Evolutionary conservation across 2,888 invertebrate species (phyloP), one percentile per base, ranked within the genome.

Genomic region (Dinocampus coccinellae): DNA sequence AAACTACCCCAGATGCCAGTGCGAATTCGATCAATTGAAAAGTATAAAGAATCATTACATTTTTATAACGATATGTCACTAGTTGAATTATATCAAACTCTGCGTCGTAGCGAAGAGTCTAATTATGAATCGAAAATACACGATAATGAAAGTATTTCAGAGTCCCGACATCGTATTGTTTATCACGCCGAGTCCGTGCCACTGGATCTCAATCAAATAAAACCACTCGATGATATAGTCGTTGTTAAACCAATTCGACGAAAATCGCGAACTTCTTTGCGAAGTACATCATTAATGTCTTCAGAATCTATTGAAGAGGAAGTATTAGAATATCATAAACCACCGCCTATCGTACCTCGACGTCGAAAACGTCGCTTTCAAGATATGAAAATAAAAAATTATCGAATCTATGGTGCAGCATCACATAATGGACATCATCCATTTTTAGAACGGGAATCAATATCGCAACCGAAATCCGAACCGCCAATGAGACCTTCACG

Each of bases 1-100:
- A 29, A 73, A 9, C 83, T 86, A 0, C 87, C 87, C 0, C 77
- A 80, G 66, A 81, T 86, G 24, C 83, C 84, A 2, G 76, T 74
- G 13, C 78, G 87, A 26, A 84, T 76, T 2, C 79, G 84, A 11
- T 83, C 84, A 0, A 29, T 81, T 22, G 77, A 81, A 26, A 85
- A 83, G 39, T 82, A 82, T 0, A 83, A 82, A 26, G 84, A 86
- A 7, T 84, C 83, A 0, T 53, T 75, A 0, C 83, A 85, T 9
- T 82, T 83, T 0, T 78, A 77, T 58, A 80, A 84, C 6, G 62
- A 67, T 13, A 42, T 67, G 4, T 83, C 86, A 47, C 91, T 91
- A n/a, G 84, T 84, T 22, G 88, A 88, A 65, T 89, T 90, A 0
- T 90, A 91, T 76, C 89, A 92, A 11, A 81, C 83, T 11, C 75